Base-by-base conservation (phyloP, 2,888 invertebrate species). In the Teleiodes luculella region DNA sequence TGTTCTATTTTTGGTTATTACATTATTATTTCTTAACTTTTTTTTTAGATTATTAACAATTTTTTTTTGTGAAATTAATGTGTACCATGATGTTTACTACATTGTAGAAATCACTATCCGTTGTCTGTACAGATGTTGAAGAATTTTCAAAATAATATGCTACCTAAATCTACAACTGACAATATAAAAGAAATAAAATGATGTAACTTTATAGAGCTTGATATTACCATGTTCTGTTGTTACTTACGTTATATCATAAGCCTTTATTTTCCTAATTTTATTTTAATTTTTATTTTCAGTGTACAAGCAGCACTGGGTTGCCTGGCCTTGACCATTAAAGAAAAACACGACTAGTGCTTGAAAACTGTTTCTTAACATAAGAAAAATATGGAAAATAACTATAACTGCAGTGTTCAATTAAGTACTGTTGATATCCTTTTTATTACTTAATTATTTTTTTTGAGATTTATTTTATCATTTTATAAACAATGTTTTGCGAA, bases 231-330 rank as follows among this genome's bases (percentile, higher is more conserved):
- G n/a, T n/a, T n/a, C n/a, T n/a, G n/a, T n/a, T n/a, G n/a, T n/a
- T n/a, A n/a, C n/a, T n/a, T n/a, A n/a, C n/a, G n/a, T n/a, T n/a
- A n/a, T n/a, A n/a, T n/a, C n/a, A n/a, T n/a, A n/a, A n/a, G n/a
- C n/a, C n/a, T n/a, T 13, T 46, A 7, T 46, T 33, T 8, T 16
- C 30, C 41, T 51, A 55, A 52, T 33, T 45, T 56, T 41, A 35
- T 43, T 30, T 54, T 55, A 41, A 53, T 24, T 55, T 78, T 72
- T 66, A 61, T 75, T 87, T 87, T 74, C 85, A 88, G 87, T 78
- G 74, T 76, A 78, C 73, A 47, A 70, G 67, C 75, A 67, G 80
- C 86, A 85, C 86, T 87, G 87, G 83, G 76, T 66, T 60, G 64
- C 66, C 76, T 74, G 71, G 76, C 77, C 75, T 78, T 70, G 73